Evolutionary conservation across 2,797 vertebrate genomes (phyloP).

Genomic region (Poecilia wingei): DNA sequence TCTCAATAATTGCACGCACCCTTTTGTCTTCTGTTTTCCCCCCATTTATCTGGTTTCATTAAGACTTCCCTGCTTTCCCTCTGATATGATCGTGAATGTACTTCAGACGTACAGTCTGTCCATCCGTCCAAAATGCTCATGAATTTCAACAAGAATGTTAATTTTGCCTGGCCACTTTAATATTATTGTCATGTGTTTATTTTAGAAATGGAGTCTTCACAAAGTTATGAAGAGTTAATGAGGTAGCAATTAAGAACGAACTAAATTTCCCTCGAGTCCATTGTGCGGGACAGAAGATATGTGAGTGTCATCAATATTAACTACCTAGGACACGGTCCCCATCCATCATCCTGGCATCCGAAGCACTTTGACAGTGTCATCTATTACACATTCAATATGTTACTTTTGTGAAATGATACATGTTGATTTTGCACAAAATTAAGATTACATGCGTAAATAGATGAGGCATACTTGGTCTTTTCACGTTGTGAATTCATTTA

Average conservation of each 20-base stretch:
- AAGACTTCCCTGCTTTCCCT: not conserved
- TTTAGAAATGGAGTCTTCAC: slow-evolving; percentile 44
- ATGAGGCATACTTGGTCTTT: slow-evolving; percentile 1
- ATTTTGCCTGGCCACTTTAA: not conserved
- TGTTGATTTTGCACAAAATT: slow-evolving; percentile 1
- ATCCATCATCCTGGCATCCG: slow-evolving; percentile 45
- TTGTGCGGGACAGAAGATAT: not conserved
- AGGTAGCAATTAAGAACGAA: slow-evolving; percentile 52
- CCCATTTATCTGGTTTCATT: slow-evolving; percentile 15
- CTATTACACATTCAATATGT: slow-evolving; percentile 31
- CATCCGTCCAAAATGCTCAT: slow-evolving; percentile 1
- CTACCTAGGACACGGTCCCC: not conserved
- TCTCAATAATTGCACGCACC: slow-evolving; percentile 39
- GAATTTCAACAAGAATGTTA: not conserved
- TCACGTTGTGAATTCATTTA: not conserved
- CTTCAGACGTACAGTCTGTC: slow-evolving; percentile 14
- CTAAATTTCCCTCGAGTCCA: slow-evolving; percentile 5
- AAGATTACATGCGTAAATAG: not conserved
- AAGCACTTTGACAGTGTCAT: slow-evolving; percentile 16
- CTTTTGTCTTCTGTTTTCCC: slow-evolving; percentile 18
- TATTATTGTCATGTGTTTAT: slow-evolving; percentile 38
- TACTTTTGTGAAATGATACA: slow-evolving; percentile 9
- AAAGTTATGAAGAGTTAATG: slow-evolving; percentile 47
- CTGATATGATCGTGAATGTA: slow-evolving; percentile 15
- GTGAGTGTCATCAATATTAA: slow-evolving; percentile 2